Evolutionary conservation across 2,888 invertebrate genomes (phyloP).

Genomic region (Stenoptilia bipunctidactyla): DNA sequence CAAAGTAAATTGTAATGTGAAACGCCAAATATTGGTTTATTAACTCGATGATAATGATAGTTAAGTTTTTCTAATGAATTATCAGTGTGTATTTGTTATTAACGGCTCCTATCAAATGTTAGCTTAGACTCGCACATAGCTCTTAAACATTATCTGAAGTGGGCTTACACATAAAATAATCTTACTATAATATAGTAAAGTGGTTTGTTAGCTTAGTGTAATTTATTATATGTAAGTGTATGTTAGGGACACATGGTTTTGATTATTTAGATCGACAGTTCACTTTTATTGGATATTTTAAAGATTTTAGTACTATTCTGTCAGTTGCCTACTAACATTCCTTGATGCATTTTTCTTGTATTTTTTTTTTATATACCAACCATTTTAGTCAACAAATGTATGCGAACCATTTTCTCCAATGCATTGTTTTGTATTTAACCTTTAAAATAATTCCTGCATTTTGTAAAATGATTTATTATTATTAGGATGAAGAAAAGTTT

Average conservation of each 20-base stretch:
- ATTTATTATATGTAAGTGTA: constrained; percentile 57
- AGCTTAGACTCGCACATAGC: constrained; percentile 50
- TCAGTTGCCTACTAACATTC: constrained; percentile 56
- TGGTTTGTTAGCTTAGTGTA: constrained; percentile 63
- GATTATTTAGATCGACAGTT: neutral
- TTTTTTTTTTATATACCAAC: constrained; percentile 14
- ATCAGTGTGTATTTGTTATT: no score
- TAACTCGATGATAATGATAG: constrained; percentile 37
- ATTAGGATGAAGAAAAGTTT: no score
- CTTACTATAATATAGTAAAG: constrained; percentile 49
- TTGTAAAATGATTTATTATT: no score
- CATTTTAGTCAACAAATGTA: neutral
- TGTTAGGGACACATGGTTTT: constrained; percentile 55
- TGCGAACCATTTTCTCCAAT: neutral
- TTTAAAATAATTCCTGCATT: no score
- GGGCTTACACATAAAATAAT: constrained; percentile 35
- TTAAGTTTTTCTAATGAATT: constrained; percentile 37
- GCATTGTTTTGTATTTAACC: no score
- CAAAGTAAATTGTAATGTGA: constrained; percentile 33
- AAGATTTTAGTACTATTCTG: constrained; percentile 31
- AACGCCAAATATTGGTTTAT: constrained; percentile 50
- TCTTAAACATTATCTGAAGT: constrained; percentile 51
- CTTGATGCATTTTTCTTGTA: constrained; percentile 45
- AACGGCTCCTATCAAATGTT: constrained; percentile 28
- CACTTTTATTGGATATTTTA: neutral